Evolutionary conservation across 2,797 vertebrate species (phyloP).

Genomic region (Artibeus jamaicensis): DNA sequence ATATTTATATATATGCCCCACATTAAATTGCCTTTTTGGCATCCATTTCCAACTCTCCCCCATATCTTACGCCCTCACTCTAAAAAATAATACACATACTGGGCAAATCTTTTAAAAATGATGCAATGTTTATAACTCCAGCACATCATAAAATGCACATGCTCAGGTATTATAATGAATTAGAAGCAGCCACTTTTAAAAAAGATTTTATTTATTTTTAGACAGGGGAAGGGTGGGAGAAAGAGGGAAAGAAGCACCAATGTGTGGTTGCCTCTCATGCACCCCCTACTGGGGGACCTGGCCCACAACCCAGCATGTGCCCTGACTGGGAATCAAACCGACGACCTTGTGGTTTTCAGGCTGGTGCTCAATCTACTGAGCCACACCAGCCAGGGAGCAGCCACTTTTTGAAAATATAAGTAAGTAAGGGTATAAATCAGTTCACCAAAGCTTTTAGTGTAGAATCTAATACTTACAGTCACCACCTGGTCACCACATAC

Average conservation of each 20-base stretch:
- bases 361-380: no score
- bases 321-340: no score
- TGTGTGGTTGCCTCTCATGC: no score
- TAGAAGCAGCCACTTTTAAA: not conserved
- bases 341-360: no score
- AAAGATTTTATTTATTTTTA: not conserved
- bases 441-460: not conserved
- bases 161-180: not conserved
- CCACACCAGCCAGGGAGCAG: not conserved
- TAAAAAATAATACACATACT: slow-evolving; percentile 22
- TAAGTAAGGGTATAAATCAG: not conserved
- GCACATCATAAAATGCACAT: slow-evolving; percentile 36
- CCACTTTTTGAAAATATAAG: not conserved
- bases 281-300: no score
- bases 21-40: not conserved
- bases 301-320: no score
- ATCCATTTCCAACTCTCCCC: not conserved
- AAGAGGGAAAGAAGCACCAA: no score
- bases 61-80: not conserved
- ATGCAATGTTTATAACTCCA: slow-evolving; percentile 50
- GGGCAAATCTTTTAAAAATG: slow-evolving; percentile 50
- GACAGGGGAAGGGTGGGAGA: no score
- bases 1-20: not conserved
- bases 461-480: not conserved
- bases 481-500: not conserved